Evolutionary conservation across 2,888 invertebrate species (phyloP), one percentile per base, ranked within the genome.

Genomic region (Parapristionchus giblindavisi): DNA sequence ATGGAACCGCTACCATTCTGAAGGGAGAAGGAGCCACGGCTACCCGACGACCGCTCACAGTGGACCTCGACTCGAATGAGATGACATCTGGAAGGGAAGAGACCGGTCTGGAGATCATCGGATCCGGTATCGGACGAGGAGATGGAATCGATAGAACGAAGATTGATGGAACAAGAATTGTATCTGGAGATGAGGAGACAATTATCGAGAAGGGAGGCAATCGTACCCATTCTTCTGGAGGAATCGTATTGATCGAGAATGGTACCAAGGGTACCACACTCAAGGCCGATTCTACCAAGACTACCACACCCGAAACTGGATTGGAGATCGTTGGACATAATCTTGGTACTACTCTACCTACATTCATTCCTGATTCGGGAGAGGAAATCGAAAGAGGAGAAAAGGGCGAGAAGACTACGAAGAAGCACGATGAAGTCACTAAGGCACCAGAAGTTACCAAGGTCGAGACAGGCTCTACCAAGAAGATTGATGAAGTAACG

Each of bases 71-170:
- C 68, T 52, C 36, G 24, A 68, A 48, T 17, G 68, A 52, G 34
- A 34, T 14, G n/a, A 48, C 11, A 14, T 48, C 48, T 21, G 48
- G 11, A 11, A 11, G 11, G 48, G 48, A 48, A 14, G 48, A 48
- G 21, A 17, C 21, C 48, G 68, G 68, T n/a, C 68, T 68, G 34
- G 68, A 52, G 68, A 68, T 68, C 5, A 27, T 51, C n/a, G 48
- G 48, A 5, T 27, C n/a, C 11, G 48, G 21, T 11, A 11, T 21
- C 14, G 14, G 68, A 52, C 21, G 48, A 52, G 52, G 68, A 68
- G 4, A 14, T 0, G 2, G 63, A 65, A n/a, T 43, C n/a, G 40
- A 48, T 21, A 43, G 40, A 48, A 29, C 43, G 43, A 65, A 36
- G 27, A 29, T 11, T 21, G 56, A 32, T 17, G 1, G 29, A 24